A percentile compares a stretch with the other conserved stretches of the same genome.
These are phyloP conservation scores for Penaeus vannamei DNA, from an alignment of 1,140 invertebrate genomes.

Conservation along the genomic window DNA sequence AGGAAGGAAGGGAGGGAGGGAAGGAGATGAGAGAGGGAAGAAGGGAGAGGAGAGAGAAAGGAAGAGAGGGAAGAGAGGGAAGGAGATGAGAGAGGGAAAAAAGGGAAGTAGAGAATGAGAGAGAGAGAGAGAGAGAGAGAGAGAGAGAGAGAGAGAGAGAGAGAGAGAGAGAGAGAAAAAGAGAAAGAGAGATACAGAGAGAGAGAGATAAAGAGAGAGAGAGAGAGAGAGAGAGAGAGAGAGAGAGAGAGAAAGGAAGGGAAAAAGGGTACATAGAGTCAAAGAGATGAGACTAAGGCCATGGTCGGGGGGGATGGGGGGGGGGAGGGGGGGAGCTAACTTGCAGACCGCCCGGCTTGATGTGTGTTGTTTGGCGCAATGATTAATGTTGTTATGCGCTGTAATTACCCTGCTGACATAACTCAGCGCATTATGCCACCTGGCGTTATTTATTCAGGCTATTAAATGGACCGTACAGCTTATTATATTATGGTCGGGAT, in stretches of 20 bases:
- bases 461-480: conserved; percentile 31
- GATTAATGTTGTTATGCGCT: conserved; percentile 4
- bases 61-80: not conserved
- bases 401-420: conserved; percentile 35
- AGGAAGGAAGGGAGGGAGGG: not conserved
- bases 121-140: not conserved
- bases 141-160: not conserved
- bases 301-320: not conserved
- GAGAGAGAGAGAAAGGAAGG: not conserved
- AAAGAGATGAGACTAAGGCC: not conserved
- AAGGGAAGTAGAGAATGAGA: not conserved
- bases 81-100: not conserved
- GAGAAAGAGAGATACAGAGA: too few species aligned
- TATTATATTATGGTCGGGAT: not conserved
- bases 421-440: conserved; percentile 36
- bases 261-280: not conserved
- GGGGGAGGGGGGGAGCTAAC: not conserved
- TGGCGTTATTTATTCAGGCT: conserved; percentile 26
- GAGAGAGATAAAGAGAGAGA: not conserved
- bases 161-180: not conserved
- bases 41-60: not conserved
- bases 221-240: not conserved
- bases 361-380: not conserved
- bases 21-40: not conserved
- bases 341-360: not conserved